Conservation (phyloP, 2,888 invertebrate species). For the Coleophora flavipennella region DNA sequence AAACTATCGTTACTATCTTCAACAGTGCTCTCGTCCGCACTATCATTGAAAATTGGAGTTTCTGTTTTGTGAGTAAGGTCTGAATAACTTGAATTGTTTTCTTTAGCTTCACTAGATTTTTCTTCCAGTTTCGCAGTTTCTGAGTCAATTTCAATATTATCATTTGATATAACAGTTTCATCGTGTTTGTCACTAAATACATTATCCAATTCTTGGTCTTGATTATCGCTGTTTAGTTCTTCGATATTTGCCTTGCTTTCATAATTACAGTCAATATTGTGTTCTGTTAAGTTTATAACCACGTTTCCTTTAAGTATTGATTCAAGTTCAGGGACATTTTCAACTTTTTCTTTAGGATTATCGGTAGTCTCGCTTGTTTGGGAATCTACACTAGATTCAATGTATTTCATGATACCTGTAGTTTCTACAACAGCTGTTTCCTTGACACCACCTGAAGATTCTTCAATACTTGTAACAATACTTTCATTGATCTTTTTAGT, state of each 20-base stretch:
- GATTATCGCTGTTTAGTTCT: background rate
- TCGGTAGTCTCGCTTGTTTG: conserved; percentile 1
- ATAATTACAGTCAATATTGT: no score
- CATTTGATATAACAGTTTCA: background rate
- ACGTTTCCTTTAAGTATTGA: no score
- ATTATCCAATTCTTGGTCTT: no score
- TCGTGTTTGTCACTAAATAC: no score
- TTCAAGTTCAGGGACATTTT: no score
- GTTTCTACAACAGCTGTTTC: conserved; percentile 3
- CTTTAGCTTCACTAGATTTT: conserved; percentile 3
- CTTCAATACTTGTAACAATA: background rate
- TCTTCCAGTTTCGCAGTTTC: background rate
- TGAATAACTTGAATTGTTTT: conserved; percentile 3
- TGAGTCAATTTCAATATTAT: background rate
- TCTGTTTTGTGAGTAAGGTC: conserved; percentile 4
- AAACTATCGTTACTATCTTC: conserved; percentile 4
- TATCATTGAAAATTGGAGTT: conserved; percentile 7
- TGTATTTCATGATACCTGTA: background rate
- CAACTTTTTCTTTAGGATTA: background rate
- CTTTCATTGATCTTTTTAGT: background rate
- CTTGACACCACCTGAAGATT: background rate
- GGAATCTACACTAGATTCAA: background rate
- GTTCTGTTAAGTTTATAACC: no score
- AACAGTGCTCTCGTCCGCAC: conserved; percentile 5
- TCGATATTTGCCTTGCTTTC: background rate